phyloP scores from a whole-genome alignment of 2,888 invertebrate species.

The Imbricaverruca yamaguchii region DNA sequence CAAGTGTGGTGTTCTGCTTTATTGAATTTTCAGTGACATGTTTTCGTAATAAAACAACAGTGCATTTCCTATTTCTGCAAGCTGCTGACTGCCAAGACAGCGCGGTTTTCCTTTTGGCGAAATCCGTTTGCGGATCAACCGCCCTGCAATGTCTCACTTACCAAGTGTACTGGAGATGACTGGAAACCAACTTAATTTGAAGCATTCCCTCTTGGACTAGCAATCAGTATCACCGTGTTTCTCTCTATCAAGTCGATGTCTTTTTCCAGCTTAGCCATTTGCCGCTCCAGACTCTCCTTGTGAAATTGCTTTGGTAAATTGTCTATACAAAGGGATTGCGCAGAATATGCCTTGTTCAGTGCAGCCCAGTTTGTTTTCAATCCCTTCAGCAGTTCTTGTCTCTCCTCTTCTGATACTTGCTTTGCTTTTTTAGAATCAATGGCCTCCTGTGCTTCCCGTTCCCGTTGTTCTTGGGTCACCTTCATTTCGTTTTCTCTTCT shows the following conservation, averaged over 20 bases:
- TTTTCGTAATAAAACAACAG: slow-evolving; percentile 8
- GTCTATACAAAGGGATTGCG: slow-evolving; percentile 10
- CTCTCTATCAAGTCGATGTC: slow-evolving; percentile 2
- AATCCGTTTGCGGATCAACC: too few relatives aligned
- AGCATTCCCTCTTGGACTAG: background rate
- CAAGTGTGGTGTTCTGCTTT: too few relatives aligned
- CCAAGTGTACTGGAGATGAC: too few relatives aligned
- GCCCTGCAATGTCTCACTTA: too few relatives aligned
- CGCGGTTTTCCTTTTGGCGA: background rate
- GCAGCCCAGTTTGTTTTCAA: slow-evolving; percentile 9
- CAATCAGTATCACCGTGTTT: slow-evolving; percentile 4
- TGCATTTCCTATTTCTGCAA: too few relatives aligned
- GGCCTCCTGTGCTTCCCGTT: background rate
- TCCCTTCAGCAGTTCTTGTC: background rate
- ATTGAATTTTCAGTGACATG: background rate
- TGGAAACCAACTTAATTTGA: too few relatives aligned
- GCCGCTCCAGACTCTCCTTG: background rate
- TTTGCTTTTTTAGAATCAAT: background rate
- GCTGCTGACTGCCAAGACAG: background rate
- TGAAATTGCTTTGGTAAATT: background rate
- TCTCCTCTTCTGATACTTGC: background rate
- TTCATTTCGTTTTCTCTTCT: background rate
- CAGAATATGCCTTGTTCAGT: slow-evolving; percentile 11
- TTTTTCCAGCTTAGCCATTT: background rate
- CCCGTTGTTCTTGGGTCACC: background rate